Percentiles rank a stretch among this genome's conserved stretches.
phyloP scores from a whole-genome alignment of 2,888 invertebrate genomes.

The Unio delphinus region DNA sequence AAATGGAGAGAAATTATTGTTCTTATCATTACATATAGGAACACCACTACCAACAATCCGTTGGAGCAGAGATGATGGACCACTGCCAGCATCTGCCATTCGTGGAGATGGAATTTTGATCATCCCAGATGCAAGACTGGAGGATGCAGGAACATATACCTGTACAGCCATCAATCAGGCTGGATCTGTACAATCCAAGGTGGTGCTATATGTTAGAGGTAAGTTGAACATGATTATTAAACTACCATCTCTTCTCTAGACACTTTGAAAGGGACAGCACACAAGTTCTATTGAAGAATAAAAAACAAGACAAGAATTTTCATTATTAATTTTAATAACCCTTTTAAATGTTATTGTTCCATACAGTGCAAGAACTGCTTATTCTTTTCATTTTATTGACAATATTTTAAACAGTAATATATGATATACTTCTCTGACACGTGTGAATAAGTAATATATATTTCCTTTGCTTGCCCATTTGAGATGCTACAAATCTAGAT shows the following conservation, averaged over 20 bases:
- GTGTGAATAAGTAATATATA: too few relatives aligned
- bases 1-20: not conserved
- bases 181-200: conserved; percentile 76
- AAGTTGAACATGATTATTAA: conserved; percentile 9
- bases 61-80: conserved; percentile 77
- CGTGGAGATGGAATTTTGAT: conserved; percentile 76
- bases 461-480: too few relatives aligned
- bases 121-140: conserved; percentile 76
- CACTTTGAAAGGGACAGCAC: too few relatives aligned
- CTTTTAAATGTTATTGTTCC: too few relatives aligned
- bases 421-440: too few relatives aligned
- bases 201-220: conserved; percentile 66
- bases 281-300: too few relatives aligned
- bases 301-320: too few relatives aligned
- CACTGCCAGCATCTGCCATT: conserved; percentile 55
- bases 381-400: too few relatives aligned
- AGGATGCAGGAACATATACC: conserved; percentile 80
- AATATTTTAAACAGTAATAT: too few relatives aligned
- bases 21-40: conserved; percentile 24
- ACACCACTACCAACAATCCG: conserved; percentile 72
- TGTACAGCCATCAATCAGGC: conserved; percentile 77
- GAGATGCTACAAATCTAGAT: too few relatives aligned
- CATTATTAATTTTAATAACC: too few relatives aligned
- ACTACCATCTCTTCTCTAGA: not conserved
- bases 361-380: too few relatives aligned